Conservation (phyloP, 37 sponge, comb jelly and placozoan species). For the Diacarnus erythraeanus region DNA sequence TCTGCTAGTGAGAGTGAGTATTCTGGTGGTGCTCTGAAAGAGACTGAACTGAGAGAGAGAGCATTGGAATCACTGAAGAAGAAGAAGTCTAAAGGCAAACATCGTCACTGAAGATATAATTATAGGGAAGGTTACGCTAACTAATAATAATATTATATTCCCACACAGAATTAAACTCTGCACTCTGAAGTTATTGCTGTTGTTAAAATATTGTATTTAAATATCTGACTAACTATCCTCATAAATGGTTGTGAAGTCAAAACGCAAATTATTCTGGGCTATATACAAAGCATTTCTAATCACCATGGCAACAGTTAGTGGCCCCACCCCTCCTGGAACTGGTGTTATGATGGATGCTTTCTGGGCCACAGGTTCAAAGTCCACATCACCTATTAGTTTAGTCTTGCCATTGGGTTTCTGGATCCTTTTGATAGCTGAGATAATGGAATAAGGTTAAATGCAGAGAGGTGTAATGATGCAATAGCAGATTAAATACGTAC, state of each 20-base stretch:
- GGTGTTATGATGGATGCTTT: slow-evolving; percentile 79
- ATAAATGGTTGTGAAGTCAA: slow-evolving; percentile 39
- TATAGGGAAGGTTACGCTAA: too few species aligned
- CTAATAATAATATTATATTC: background rate
- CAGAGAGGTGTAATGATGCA: too few species aligned
- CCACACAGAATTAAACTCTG: background rate
- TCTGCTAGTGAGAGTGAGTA: background rate
- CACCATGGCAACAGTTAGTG: slow-evolving; percentile 86
- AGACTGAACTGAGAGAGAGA: slow-evolving; percentile 29
- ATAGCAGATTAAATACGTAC: too few species aligned
- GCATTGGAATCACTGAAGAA: slow-evolving; percentile 5
- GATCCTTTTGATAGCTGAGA: slow-evolving; percentile 46
- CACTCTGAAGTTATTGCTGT: background rate
- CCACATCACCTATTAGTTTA: slow-evolving; percentile 77
- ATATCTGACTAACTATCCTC: background rate
- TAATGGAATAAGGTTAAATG: background rate
- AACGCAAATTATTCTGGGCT: slow-evolving; percentile 32
- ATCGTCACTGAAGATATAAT: background rate
- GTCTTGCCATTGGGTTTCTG: slow-evolving; percentile 33
- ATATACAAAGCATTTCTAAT: slow-evolving; percentile 71
- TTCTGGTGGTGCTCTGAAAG: background rate
- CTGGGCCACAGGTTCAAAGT: slow-evolving; percentile 62
- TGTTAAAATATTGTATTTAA: background rate
- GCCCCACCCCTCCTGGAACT: slow-evolving; percentile 92
- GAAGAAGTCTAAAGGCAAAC: background rate